Evolutionary conservation across 2,888 invertebrate species (phyloP), one percentile per base, ranked within the genome.

Genomic region (Danaus chrysippus): DNA sequence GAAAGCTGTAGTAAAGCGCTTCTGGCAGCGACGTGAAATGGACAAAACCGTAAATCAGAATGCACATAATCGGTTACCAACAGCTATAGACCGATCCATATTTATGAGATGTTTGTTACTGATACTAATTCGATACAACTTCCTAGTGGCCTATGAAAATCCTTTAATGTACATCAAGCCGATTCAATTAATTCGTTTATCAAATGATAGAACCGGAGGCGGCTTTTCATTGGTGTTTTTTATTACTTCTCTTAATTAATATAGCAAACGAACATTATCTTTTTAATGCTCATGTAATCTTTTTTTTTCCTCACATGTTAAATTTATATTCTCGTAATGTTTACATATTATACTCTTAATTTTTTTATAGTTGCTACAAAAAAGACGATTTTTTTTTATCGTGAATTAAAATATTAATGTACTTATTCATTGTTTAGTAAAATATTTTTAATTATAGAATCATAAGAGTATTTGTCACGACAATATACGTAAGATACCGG

Each of bases 1-100:
- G 74, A 73, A 68, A 70, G 66, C 76, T 76, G 80, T 81, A 77
- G 78, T 79, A 73, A 68, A 67, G 68, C 56, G 73, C 71, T 64
- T 67, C 72, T 78, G 82, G 67, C 72, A 74, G 68, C 74, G 80
- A 80, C 78, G 70, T 75, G 76, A 78, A 73, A 73, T 76, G 74
- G 76, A 76, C 70, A 44, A 23, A 54, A 57, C 74, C 69, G 74
- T 79, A 78, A 79, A 82, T 82, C 79, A 81, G 58, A 58, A 73
- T 70, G 68, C 71, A 66, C 69, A 71, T 72, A 71, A 71, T 71
- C 69, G 59, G 63, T 61, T 63, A 66, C 60, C 67, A 62, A 67
- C 70, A 62, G 42, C 64, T 60, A 66, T 62, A 41, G 58, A 54
- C 56, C 42, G 62, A 44, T 56, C 58, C 64, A 64, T 58, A 64